These are phyloP conservation scores for Crossaster papposus DNA, from an alignment of 53 echinoderm and acorn worm genomes.

Conservation along the genomic window DNA sequence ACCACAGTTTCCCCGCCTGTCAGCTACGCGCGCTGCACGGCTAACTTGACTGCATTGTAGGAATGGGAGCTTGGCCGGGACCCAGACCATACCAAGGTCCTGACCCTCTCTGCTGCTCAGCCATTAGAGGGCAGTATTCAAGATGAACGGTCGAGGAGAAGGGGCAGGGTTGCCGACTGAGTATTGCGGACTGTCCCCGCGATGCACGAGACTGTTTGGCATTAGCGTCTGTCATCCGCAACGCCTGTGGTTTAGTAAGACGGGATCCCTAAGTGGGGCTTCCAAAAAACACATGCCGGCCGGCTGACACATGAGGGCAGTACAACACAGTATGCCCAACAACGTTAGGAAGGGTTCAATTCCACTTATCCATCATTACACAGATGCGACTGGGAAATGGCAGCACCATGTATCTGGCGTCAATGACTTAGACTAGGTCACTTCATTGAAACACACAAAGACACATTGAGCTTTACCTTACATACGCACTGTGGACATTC, in stretches of 20 bases:
- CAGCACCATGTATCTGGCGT: background rate
- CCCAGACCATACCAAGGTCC: constrained; percentile 1
- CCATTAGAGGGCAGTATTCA: constrained; percentile 44
- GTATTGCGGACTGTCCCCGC: background rate
- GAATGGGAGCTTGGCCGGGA: background rate
- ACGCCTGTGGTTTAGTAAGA: constrained; percentile 51
- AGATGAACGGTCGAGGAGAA: constrained; percentile 2
- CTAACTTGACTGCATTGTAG: constrained; percentile 37
- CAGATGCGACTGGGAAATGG: constrained; percentile 13
- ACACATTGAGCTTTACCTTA: too few relatives aligned
- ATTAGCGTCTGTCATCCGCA: constrained; percentile 49
- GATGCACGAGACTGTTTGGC: constrained; percentile 44
- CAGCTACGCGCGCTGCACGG: constrained; percentile 33
- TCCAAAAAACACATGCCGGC: constrained; percentile 24
- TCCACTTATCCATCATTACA: constrained; percentile 23
- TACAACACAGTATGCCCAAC: constrained; percentile 13
- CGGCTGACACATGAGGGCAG: constrained; percentile 51
- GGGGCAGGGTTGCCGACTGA: background rate
- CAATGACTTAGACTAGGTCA: background rate
- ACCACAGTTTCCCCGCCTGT: constrained; percentile 40
- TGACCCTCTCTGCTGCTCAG: background rate
- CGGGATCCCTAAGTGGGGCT: constrained; percentile 35
- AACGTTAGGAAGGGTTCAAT: background rate
- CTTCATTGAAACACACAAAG: background rate
- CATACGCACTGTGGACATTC: too few relatives aligned